phyloP scores from a whole-genome alignment of 2,888 invertebrate genomes.

The Philereme vetulata region DNA sequence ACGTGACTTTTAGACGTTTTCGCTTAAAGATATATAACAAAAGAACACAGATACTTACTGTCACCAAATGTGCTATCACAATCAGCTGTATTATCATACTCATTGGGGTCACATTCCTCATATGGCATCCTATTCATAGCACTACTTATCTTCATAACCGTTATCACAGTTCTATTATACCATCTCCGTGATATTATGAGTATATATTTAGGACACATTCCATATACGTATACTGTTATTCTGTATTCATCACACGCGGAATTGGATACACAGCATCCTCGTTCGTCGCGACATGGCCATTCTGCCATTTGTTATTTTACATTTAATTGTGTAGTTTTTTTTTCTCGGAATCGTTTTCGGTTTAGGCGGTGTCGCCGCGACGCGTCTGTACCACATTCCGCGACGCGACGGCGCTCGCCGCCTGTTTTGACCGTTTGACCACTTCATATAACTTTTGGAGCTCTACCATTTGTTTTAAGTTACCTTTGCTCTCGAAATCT shows the following conservation, averaged over 20 bases:
- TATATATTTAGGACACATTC: slow-evolving; percentile 27
- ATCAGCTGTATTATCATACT: slow-evolving; percentile 11
- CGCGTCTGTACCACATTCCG: slow-evolving; percentile 73
- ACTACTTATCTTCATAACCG: slow-evolving; percentile 9
- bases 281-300: slow-evolving; percentile 39
- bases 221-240: slow-evolving; percentile 19
- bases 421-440: slow-evolving; percentile 61
- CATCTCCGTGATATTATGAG: slow-evolving; percentile 26
- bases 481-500: slow-evolving; percentile 10
- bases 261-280: slow-evolving; percentile 34
- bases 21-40: neutral
- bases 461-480: slow-evolving; percentile 42
- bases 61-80: slow-evolving; percentile 8
- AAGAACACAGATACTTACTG: slow-evolving; percentile 13
- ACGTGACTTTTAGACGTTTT: neutral
- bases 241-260: slow-evolving; percentile 30
- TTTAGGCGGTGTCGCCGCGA: slow-evolving; percentile 61
- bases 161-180: slow-evolving; percentile 18
- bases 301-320: slow-evolving; percentile 55
- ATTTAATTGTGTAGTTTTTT: slow-evolving; percentile 53
- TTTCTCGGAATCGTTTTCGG: slow-evolving; percentile 62
- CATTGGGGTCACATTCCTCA: slow-evolving; percentile 27
- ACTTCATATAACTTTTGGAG: slow-evolving; percentile 59
- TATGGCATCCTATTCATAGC: slow-evolving; percentile 10
- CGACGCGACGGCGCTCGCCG: slow-evolving; percentile 70